Base-by-base conservation (phyloP, 2,797 vertebrate genomes). In the Gymnodraco acuticeps region DNA sequence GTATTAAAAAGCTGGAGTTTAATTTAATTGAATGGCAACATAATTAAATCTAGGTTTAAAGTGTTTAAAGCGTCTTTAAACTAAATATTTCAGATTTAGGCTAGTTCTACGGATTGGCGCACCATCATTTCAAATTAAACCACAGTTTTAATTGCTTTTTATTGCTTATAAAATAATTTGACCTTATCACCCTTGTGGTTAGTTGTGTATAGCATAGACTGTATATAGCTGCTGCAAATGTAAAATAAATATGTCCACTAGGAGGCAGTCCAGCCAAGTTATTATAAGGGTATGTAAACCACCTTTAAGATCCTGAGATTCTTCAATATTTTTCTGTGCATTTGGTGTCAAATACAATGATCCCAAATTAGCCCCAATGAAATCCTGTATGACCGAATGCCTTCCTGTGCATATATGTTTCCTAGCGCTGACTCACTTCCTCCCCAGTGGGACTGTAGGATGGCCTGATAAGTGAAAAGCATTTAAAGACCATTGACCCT, bases 401-500 rank as follows among this genome's bases (percentile, higher is more conserved):
- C 78, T 78, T 82, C 78, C 76, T 81, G 80, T 74, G 66, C 23
- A 19, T 78, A 48, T 80, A 69, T 17, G 67, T 75, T 82, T 91
- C 86, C 73, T 66, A 68, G 83, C 76, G 70, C 42, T 76, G 81
- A 80, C 80, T 82, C 70, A 65, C 81, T 85, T 82, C 79, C 77
- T 81, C 60, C 76, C 77, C 71, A 23, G 68, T 73, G 83, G 81
- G 78, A 80, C 74, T 7, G 58, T 41, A 61, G 70, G 50, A 77
- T 83, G 74, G 64, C 64, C 50, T 70, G 86, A 88, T 89, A 82
- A 90, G 81, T 88, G 87, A 70, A 87, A 90, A 84, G 76, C 90
- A 87, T 91, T 91, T 90, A 73, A 87, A 75, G 85, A 87, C 75
- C 84, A 83, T 71, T 91, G 85, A 88, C 86, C 86, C 69, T 62